These are phyloP conservation scores for Holothuria scabra DNA, from an alignment of 53 echinoderm and acorn worm species.

Conservation along the genomic window DNA sequence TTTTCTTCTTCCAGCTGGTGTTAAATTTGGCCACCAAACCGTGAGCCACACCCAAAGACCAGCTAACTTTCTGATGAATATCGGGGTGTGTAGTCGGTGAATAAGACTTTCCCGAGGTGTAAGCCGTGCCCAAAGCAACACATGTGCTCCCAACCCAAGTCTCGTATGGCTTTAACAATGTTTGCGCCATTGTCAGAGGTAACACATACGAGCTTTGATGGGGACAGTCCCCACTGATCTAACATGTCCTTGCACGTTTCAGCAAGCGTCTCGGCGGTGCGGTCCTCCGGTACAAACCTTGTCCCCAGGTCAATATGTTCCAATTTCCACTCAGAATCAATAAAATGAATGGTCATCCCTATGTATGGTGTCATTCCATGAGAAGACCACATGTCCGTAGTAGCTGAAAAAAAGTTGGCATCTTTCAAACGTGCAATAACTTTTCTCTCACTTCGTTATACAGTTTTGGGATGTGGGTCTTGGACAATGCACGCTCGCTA, in stretches of 20 bases:
- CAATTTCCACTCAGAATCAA: no score
- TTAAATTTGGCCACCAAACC: no score
- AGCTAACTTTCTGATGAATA: conserved; percentile 31
- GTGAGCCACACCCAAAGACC: conserved; percentile 37
- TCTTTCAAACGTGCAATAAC: not conserved
- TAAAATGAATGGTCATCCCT: no score
- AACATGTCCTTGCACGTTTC: conserved; percentile 34
- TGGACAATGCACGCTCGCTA: conserved; percentile 44
- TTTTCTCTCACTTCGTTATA: conserved; percentile 28
- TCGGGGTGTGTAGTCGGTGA: conserved; percentile 38
- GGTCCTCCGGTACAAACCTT: conserved; percentile 38
- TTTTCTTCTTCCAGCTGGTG: no score
- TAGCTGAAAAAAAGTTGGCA: conserved; percentile 24
- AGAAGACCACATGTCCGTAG: conserved; percentile 64
- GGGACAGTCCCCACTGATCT: not conserved
- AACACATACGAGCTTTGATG: no score
- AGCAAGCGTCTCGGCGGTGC: not conserved
- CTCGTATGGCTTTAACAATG: conserved; percentile 30
- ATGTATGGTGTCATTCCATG: conserved; percentile 56
- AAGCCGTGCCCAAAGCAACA: conserved; percentile 45
- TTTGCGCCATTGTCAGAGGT: conserved; percentile 53
- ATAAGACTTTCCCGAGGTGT: conserved; percentile 54
- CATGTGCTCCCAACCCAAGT: conserved; percentile 15
- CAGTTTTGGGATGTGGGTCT: conserved; percentile 48
- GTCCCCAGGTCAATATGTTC: conserved; percentile 32